Percentiles rank a stretch among this genome's conserved stretches.
These are phyloP conservation scores for Lomographa bimaculata DNA, from an alignment of 2,888 invertebrate genomes.

Conservation along the genomic window DNA sequence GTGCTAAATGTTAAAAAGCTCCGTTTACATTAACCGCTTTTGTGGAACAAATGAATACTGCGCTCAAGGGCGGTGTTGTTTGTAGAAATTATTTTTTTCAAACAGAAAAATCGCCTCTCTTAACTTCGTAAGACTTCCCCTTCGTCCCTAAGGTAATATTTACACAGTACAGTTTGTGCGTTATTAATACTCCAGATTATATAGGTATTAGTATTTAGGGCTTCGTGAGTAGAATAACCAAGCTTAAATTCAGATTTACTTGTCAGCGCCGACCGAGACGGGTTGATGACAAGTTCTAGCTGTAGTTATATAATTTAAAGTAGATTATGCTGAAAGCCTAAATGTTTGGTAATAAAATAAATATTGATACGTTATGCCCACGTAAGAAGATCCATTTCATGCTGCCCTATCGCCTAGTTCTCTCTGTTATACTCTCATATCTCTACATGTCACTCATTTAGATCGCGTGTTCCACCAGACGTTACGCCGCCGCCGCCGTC, in stretches of 20 bases:
- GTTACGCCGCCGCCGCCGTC: conserved; percentile 17
- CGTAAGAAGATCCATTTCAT: too few relatives aligned
- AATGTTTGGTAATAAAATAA: too few relatives aligned
- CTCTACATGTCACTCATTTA: conserved; percentile 10
- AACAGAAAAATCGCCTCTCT: conserved; percentile 29
- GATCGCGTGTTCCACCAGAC: conserved; percentile 27
- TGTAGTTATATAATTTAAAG: too few relatives aligned
- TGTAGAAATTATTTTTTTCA: conserved; percentile 50
- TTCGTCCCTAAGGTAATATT: conserved; percentile 6
- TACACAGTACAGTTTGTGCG: conserved; percentile 1
- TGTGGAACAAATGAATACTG: conserved; percentile 71
- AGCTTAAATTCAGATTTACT: too few relatives aligned
- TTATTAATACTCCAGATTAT: neutral
- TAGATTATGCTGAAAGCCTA: too few relatives aligned
- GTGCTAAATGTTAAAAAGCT: conserved; percentile 68
- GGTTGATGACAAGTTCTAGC: too few relatives aligned
- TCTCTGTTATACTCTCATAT: too few relatives aligned
- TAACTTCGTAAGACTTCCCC: conserved; percentile 17
- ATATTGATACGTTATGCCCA: too few relatives aligned
- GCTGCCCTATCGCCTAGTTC: too few relatives aligned
- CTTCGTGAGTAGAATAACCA: too few relatives aligned
- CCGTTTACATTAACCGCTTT: conserved; percentile 70
- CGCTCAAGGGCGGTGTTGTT: conserved; percentile 55
- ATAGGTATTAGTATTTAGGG: too few relatives aligned
- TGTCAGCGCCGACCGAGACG: too few relatives aligned